These are phyloP conservation scores for Carcinoscorpius rotundicauda DNA, from an alignment of 1,140 invertebrate genomes.

Conservation along the genomic window DNA sequence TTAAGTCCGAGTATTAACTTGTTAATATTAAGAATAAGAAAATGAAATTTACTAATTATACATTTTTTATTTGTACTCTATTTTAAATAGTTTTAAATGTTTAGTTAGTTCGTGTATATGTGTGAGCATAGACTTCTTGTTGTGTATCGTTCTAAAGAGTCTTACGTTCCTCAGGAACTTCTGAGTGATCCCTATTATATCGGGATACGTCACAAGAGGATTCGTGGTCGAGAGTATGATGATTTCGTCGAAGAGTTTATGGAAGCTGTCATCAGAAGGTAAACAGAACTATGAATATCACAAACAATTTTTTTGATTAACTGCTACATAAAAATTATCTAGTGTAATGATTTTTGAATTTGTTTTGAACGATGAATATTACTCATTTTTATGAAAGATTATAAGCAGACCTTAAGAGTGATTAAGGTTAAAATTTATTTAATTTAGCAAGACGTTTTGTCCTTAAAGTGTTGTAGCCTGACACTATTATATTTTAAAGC, in stretches of 20 bases:
- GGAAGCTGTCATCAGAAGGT: conserved; percentile 76
- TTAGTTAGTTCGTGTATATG: not conserved
- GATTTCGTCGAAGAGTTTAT: conserved; percentile 97
- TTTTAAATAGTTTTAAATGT: not conserved
- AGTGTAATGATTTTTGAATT: too few species aligned
- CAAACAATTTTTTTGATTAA: too few species aligned
- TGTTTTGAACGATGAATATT: not conserved
- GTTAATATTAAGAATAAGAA: too few species aligned
- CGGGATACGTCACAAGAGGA: conserved; percentile 73
- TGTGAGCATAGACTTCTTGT: not conserved
- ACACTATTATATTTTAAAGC: too few species aligned
- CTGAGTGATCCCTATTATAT: conserved; percentile 92
- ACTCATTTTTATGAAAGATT: conserved; percentile 1
- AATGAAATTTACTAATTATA: not conserved
- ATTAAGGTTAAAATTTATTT: too few species aligned
- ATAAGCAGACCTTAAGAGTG: not conserved
- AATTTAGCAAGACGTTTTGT: too few species aligned
- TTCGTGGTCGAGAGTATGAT: conserved; percentile 79
- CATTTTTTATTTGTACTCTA: not conserved
- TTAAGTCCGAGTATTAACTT: too few species aligned
- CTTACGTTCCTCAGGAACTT: conserved; percentile 33
- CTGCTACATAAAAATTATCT: too few species aligned
- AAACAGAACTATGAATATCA: conserved; percentile 1
- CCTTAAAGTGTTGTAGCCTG: too few species aligned
- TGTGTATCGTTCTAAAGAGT: not conserved